Base-by-base conservation (phyloP, 2,888 invertebrate genomes). In the Melanchra persicariae region DNA sequence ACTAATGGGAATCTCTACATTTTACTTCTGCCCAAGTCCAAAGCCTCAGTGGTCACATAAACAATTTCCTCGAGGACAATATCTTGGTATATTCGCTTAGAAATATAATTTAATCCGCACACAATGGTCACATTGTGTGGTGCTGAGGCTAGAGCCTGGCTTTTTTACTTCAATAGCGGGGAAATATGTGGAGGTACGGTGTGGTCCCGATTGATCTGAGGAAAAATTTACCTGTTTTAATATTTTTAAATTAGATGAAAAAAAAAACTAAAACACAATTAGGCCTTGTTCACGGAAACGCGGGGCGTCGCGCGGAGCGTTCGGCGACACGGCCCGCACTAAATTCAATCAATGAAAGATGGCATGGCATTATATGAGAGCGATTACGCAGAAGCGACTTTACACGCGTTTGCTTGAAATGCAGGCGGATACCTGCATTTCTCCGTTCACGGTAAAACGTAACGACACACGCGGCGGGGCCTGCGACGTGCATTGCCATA, bases 101-200 rank as follows among this genome's bases (percentile, higher is more conserved):
- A 93, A 93, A 94, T 93, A 94, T 94, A 93, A 95, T 94, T 93
- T 94, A 94, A 94, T 94, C 92, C 90, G 85, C 81, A 77, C 88
- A 93, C 94, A 94, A 94, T 93, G 86, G 91, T 81, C 85, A 88
- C 88, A 92, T 91, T 90, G 88, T 86, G 78, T 83, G 81, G 85
- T 87, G 85, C 76, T 68, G 81, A 84, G 83, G 65, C 72, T 69
- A 82, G 84, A 86, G 49, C 54, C 86, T 85, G 77, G 81, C 81
- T 82, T 89, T 89, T 88, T 87, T 86, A 77, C 83, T 66, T 65
- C 52, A 67, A 79, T 78, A 78, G 34, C 64, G 45, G 51, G 19
- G 60, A 72, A 51, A 72, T 78, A 77, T 80, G 78, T 78, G 75
- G 70, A 71, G 61, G 55, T 43, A 51, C 60, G 66, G 75, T 26